Conservation (phyloP, 64 coral and sea anemone species). For the Montipora cactus region DNA sequence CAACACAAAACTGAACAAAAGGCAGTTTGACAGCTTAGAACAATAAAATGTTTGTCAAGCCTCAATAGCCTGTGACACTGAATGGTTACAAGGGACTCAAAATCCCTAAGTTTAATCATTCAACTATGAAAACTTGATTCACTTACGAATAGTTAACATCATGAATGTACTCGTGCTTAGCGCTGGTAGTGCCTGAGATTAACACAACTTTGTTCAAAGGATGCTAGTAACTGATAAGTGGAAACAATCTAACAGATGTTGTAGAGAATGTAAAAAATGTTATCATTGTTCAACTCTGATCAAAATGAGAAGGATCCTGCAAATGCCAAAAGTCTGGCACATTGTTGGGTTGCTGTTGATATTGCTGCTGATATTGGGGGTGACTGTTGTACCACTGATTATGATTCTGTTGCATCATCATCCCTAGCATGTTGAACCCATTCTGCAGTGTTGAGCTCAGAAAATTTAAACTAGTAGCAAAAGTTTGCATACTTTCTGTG, state of each 20-base stretch:
- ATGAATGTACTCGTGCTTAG: not conserved
- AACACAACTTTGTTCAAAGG: constrained; percentile 39
- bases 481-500: no score
- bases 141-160: not conserved
- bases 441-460: no score
- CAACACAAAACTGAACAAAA: constrained; percentile 1
- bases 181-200: not conserved
- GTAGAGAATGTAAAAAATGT: constrained; percentile 19
- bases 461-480: no score
- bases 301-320: constrained; percentile 59
- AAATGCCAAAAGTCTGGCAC: constrained; percentile 51
- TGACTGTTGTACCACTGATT: no score
- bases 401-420: no score
- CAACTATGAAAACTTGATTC: not conserved
- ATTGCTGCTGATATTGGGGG: not conserved
- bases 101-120: not conserved
- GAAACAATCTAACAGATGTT: constrained; percentile 25
- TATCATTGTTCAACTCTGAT: constrained; percentile 49
- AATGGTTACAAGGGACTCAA: not conserved
- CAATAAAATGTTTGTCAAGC: not conserved
- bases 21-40: constrained; percentile 5
- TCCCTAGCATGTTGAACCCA: no score
- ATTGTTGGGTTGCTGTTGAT: constrained; percentile 24
- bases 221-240: constrained; percentile 31
- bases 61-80: constrained; percentile 17